Percentiles rank a stretch among this genome's conserved stretches.
These are phyloP conservation scores for Lycaon pictus DNA, from an alignment of 2,113 vertebrate genomes.

Conservation along the genomic window DNA sequence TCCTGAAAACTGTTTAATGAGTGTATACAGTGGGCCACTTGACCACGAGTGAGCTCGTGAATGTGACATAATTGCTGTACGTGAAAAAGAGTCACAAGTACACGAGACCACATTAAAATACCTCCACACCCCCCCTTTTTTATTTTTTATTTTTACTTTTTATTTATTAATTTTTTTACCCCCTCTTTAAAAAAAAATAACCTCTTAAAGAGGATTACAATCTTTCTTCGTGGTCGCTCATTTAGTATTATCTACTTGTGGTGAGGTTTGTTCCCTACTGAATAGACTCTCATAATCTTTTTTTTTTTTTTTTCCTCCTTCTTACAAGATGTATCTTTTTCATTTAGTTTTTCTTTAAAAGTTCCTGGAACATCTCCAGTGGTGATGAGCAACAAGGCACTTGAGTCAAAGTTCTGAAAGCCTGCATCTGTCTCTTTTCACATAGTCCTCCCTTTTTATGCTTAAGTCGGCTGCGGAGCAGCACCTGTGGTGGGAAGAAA, in stretches of 20 bases:
- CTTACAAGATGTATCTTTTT: background rate
- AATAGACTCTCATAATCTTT: background rate
- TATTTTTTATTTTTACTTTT: background rate
- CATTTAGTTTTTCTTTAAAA: background rate
- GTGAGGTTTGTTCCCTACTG: background rate
- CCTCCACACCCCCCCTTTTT: background rate
- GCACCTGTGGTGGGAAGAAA: background rate
- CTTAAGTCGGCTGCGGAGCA: background rate
- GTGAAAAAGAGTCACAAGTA: background rate
- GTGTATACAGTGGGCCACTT: background rate
- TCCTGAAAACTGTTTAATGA: background rate
- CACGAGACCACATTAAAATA: background rate
- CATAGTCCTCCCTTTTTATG: background rate
- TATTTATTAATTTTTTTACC: too few relatives aligned
- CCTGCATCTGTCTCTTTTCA: background rate
- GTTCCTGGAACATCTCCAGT: background rate
- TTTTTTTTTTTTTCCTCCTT: background rate
- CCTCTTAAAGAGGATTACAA: background rate
- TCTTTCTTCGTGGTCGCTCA: background rate
- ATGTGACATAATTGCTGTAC: background rate
- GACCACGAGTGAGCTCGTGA: background rate
- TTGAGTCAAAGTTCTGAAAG: slow-evolving; percentile 9
- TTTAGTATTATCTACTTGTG: background rate
- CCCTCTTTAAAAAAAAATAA: background rate
- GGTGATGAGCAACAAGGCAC: background rate